Conservation (phyloP, 2,113 vertebrate species). For the Clupea harengus region DNA sequence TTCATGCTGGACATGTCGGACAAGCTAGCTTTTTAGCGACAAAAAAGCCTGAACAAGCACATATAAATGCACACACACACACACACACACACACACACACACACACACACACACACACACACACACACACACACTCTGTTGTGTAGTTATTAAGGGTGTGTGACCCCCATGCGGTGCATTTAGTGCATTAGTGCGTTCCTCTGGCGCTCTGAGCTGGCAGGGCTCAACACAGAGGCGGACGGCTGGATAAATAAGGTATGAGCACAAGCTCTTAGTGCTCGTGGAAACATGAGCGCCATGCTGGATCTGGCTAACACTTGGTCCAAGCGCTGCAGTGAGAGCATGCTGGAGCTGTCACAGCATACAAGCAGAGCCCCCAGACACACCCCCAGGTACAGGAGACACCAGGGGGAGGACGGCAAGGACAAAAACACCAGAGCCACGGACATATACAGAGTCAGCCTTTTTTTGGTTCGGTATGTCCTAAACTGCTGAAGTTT, state of each 20-base stretch:
- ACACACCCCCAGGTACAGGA: conserved; percentile 35
- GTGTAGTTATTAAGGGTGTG: neutral
- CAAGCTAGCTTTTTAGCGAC: neutral
- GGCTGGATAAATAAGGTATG: conserved; percentile 65
- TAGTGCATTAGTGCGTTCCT: neutral
- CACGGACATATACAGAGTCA: neutral
- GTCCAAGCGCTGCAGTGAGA: conserved; percentile 22
- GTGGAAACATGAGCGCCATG: conserved; percentile 32
- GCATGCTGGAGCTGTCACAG: conserved; percentile 38
- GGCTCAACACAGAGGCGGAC: conserved; percentile 44
- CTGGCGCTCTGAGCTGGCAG: neutral
- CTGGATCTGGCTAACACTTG: neutral
- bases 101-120: no score
- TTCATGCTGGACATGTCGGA: neutral
- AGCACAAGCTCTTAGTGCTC: conserved; percentile 55
- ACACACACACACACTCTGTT: neutral
- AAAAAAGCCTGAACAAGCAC: neutral
- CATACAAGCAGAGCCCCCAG: conserved; percentile 39
- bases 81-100: neutral
- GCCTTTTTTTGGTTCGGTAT: neutral
- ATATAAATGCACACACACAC: neutral
- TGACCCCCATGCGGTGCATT: neutral
- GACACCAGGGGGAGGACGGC: neutral
- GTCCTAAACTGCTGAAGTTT: neutral
- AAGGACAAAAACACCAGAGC: neutral